Evolutionary conservation across 2,113 vertebrate species (phyloP), one percentile per base, ranked within the genome.

Genomic region (Noctilio leporinus): DNA sequence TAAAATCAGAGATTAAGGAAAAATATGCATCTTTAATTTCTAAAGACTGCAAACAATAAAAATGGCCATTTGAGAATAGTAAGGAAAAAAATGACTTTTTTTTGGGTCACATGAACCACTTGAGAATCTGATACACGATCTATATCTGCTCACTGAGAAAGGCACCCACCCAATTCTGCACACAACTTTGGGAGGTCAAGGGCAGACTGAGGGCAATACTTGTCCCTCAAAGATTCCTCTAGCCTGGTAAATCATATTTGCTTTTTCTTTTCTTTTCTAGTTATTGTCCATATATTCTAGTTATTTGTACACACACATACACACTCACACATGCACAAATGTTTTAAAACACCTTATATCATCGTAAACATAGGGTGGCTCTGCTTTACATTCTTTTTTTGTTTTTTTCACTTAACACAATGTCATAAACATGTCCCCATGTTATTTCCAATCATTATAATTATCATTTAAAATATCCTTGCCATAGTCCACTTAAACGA

Each of bases 401-500:
- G n/a, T 76, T 51, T 80, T 53, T 40, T 67, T 20, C 15, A 75
- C 3, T 87, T 83, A 92, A 69, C 14, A 85, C 11, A 53, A 47
- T 49, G 57, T 20, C 47, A 73, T 55, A 91, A 81, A 73, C 19
- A 59, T 57, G 4, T 26, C 10, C 40, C 43, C 26, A 64, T 65
- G 7, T 22, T 49, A 75, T 89, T 77, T 83, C 33, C 22, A 83
- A 49, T 57, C 57, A 17, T 65, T 47, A 14, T 33, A 85, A 47
- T 81, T 92, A 53, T 77, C 40, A 93, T 45, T 83, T 69, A 92
- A 80, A 94, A 72, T 72, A 65, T 11, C 80, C 83, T 80, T 59
- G 65, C 35, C 43, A 47, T 7, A 53, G 59, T 73, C 7, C 53
- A 85, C 33, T 69, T 83, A 91, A 77, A 95, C 30, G 40, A 78